Percentiles rank a stretch among this genome's conserved stretches.
Evolutionary conservation across 2,113 vertebrate species (phyloP).

Genomic region (Ranitomeya variabilis): DNA sequence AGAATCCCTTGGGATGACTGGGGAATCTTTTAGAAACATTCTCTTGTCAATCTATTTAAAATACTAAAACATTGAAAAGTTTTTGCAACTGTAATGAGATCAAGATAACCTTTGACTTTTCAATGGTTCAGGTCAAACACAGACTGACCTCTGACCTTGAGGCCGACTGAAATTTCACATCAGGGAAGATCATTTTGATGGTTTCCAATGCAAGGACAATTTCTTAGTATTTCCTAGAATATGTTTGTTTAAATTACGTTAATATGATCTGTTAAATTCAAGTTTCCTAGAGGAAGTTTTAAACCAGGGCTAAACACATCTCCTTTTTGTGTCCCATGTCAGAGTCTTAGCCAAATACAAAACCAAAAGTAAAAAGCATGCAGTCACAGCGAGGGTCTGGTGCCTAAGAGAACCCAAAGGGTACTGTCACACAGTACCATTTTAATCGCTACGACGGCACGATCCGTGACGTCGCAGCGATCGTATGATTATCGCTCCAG

Average conservation of each 20-base stretch:
- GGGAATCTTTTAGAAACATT: slow-evolving; percentile 44
- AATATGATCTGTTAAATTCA: neutral
- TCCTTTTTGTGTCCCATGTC: neutral
- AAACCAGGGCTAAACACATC: neutral
- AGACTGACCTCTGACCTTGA: slow-evolving; percentile 69
- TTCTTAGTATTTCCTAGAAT: slow-evolving; percentile 60
- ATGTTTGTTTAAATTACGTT: neutral
- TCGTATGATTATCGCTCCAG: no score
- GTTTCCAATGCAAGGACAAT: slow-evolving; percentile 17
- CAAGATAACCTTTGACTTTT: slow-evolving; percentile 72
- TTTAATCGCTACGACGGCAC: no score
- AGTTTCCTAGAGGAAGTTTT: neutral
- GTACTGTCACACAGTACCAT: no score
- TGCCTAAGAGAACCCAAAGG: no score
- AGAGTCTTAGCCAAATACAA: no score
- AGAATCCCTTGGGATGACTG: neutral
- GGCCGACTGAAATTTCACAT: slow-evolving; percentile 61
- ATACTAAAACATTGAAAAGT: slow-evolving; percentile 51
- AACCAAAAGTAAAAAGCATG: no score
- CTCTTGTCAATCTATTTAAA: slow-evolving; percentile 53
- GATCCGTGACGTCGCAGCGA: no score
- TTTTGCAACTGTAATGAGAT: slow-evolving; percentile 69
- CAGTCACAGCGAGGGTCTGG: no score
- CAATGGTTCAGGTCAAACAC: slow-evolving; percentile 70
- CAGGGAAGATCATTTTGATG: slow-evolving; percentile 64